These are phyloP conservation scores for Prinia subflava DNA, from an alignment of 2,113 vertebrate genomes.

Conservation along the genomic window DNA sequence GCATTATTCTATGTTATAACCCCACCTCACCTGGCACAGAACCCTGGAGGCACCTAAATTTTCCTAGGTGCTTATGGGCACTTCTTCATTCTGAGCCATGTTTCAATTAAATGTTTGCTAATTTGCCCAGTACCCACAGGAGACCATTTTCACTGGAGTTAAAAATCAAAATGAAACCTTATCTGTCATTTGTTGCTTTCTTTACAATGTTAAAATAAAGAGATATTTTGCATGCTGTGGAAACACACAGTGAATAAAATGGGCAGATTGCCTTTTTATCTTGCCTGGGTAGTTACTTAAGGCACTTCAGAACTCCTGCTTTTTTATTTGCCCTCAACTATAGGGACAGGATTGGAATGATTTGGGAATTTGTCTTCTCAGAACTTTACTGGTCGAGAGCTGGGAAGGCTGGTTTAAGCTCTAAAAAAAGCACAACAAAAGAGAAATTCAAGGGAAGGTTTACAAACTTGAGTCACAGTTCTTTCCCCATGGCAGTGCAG, in stretches of 20 bases:
- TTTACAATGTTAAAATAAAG: neutral
- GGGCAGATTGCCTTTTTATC: neutral
- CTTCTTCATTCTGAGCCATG: neutral
- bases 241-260: neutral
- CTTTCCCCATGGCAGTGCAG: neutral
- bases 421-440: neutral
- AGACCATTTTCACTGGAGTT: neutral
- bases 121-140: neutral
- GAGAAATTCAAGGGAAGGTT: neutral
- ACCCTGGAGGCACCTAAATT: neutral
- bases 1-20: neutral
- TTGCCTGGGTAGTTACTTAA: neutral
- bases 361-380: neutral
- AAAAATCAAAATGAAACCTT: neutral
- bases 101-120: conserved; percentile 10
- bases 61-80: neutral
- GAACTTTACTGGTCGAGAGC: neutral
- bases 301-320: neutral
- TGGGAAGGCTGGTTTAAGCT: neutral
- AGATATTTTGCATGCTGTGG: neutral
- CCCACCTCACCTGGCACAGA: conserved; percentile 7
- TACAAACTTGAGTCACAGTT: neutral
- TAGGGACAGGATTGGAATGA: neutral
- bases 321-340: neutral
- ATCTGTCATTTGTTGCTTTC: neutral